Evolutionary conservation across 2,888 invertebrate genomes (phyloP), one percentile per base, ranked within the genome.

Genomic region (Agrotis puta): DNA sequence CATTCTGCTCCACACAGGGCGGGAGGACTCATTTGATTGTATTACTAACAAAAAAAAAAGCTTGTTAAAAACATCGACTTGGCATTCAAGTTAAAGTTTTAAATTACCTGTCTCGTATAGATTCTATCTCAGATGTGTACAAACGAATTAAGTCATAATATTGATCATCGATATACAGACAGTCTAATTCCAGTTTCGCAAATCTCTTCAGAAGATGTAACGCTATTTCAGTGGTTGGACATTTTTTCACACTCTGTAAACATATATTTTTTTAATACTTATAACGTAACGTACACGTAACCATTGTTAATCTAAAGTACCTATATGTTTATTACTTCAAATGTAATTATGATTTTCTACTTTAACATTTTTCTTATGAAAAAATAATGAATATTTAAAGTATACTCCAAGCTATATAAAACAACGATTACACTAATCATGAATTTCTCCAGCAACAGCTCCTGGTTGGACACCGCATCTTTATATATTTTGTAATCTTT

Each of bases 401-500:
- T 2, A 24, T 39, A 13, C 20, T 27, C 63, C 1, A 27, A 48
- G 14, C 48, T 69, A 54, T 33, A 33, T 33, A n/a, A 56, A 33
- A 3, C 50, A 33, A 73, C 67, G 86, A 47, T 95, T 93, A 93
- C 96, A 79, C 88, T 94, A 39, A 97, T 97, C 90, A 98, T 97
- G 90, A 98, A 98, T 85, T 97, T 97, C 88, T 98, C 97, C 84
- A 98, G 92, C 61, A 98, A 96, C 78, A 97, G 94, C 92, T 98
- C 98, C 22, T 98, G 97, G 71, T 97, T 97, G 4, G 96, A 97
- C 0, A 98, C 97, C 64, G 96, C 96, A 77, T 97, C 97, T 82
- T 97, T 97, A 87, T 98, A 98, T 14, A 96, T 96, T 70, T 97
- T 97, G 89, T 97, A 98, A 90, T 98, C 98, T 59, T 95, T 96